Base-by-base conservation (phyloP, 2,888 invertebrate species). In the Tetragonisca angustula region DNA sequence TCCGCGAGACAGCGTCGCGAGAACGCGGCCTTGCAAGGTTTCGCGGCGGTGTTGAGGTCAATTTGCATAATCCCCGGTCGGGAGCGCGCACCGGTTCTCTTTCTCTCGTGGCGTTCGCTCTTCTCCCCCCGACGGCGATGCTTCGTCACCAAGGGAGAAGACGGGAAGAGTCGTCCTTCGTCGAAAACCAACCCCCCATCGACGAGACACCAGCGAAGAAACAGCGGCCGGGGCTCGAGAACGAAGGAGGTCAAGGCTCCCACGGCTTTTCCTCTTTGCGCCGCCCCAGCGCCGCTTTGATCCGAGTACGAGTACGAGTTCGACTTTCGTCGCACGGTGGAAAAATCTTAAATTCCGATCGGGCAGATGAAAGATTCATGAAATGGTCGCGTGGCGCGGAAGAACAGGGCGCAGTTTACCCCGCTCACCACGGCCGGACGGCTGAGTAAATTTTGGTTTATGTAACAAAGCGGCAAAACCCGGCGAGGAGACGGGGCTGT, bases 341-440 rank as follows among this genome's bases (percentile, higher is more conserved):
- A 88, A 88, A 89, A 89, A 89, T 89, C 89, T 89, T 87, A 85
- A 89, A 89, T 89, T 89, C 89, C 88, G 81, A 89, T 89, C 89
- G 88, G 72, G 72, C 27, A 2, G 2, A 88, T 88, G 88, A 88
- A 88, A 85, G 76, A 83, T 83, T 83, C 83, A 85, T 85, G 86
- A 79, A 72, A 70, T 50, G 69, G 74, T 76, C 82, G 84, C 76
- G 83, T 83, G 89, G 83, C 85, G 81, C 85, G 88, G 80, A 69
- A 78, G 76, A 59, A n/a, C 79, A 43, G 59, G 83, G 67, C 64
- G 72, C 76, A 73, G 65, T 75, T 64, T n/a, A n/a, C n/a, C 79
- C 80, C 68, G 78, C 76, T 76, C 72, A 43, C 43, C 9, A 9
- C n/a, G 72, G 69, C 72, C 73, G 75, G 59, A 49, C 72, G 81